Base-by-base conservation (phyloP, 1,140 invertebrate species). In the Trichonephila inaurata region DNA sequence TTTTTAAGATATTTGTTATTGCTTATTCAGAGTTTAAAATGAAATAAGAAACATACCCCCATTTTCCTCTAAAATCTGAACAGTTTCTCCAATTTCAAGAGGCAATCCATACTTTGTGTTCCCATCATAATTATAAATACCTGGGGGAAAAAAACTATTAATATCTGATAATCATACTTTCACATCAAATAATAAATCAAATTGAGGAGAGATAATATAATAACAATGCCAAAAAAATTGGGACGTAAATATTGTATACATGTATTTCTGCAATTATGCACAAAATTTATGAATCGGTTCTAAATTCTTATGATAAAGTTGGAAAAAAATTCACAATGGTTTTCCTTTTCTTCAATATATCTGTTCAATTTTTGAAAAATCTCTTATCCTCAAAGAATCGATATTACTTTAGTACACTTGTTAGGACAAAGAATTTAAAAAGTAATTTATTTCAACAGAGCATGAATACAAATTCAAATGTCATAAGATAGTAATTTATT, bases 31-130 rank as follows among this genome's bases (percentile, higher is more conserved):
- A 77, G 18, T 33, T 77, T 18, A 77, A 14, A 28, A 77, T 24
- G 28, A 61, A 81, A 60, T 69, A 21, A 10, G 12, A 64, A 64
- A 83, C 88, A 96, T 96, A 97, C 97, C 97, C 95, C 96, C 96
- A 96, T 97, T 98, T 96, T 99, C 98, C 96, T 99, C 98, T 94
- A 98, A 96, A 95, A 99, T 98, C 95, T 98, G 98, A 7, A 99
- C 97, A 18, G 97, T 98, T 95, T 99, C 98, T 94, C 98, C 98
- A 95, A 99, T 98, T 96, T 98, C 98, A 94, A 99, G 96, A 18
- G 97, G 97, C 88, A 99, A 96, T 40, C 98, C 98, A 95, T 97
- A 97, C 87, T 97, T 97, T 33, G 97, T 97, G 95, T 98, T 97
- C 92, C 98, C 98, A 95, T 97, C 97, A 97, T 98, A 99, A 95